Conservation (phyloP, 1,140 invertebrate species). For the Dinoponera quadriceps region DNA sequence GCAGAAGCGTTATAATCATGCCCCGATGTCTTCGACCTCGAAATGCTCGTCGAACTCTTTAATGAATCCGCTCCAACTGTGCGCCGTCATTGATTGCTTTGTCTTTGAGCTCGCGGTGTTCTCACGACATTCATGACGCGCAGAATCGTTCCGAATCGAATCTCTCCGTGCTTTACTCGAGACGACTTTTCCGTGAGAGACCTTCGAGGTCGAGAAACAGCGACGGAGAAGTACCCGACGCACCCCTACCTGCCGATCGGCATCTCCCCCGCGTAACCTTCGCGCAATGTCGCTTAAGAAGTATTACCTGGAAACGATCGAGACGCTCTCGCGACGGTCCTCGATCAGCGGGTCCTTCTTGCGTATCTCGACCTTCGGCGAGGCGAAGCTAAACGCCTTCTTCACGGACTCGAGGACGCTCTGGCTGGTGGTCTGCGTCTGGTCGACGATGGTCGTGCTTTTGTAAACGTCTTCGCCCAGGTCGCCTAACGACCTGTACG, state of each 20-base stretch:
- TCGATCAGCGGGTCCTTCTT: constrained; percentile 86
- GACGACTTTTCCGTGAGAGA: neutral
- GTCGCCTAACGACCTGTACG: constrained; percentile 88
- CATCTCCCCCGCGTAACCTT: constrained; percentile 51
- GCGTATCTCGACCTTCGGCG: constrained; percentile 83
- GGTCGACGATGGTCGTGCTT: constrained; percentile 87
- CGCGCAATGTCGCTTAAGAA: constrained; percentile 62
- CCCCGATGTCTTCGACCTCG: constrained; percentile 71
- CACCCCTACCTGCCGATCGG: constrained; percentile 63
- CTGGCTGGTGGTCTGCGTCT: constrained; percentile 84
- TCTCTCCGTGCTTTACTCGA: constrained; percentile 2
- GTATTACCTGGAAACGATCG: constrained; percentile 86
- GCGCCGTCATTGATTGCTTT: constrained; percentile 12
- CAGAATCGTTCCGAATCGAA: neutral
- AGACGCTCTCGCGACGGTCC: constrained; percentile 83
- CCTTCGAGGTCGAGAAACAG: constrained; percentile 61
- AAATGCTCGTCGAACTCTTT: constrained; percentile 64
- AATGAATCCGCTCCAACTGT: constrained; percentile 28
- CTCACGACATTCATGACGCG: neutral
- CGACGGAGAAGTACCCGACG: constrained; percentile 26
- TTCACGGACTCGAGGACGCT: constrained; percentile 88
- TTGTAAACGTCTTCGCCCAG: constrained; percentile 88
- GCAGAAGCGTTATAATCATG: constrained; percentile 63
- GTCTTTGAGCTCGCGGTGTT: neutral
- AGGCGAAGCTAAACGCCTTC: constrained; percentile 88